Evolutionary conservation across 1,140 invertebrate genomes (phyloP).

Genomic region (Penaeus chinensis): DNA sequence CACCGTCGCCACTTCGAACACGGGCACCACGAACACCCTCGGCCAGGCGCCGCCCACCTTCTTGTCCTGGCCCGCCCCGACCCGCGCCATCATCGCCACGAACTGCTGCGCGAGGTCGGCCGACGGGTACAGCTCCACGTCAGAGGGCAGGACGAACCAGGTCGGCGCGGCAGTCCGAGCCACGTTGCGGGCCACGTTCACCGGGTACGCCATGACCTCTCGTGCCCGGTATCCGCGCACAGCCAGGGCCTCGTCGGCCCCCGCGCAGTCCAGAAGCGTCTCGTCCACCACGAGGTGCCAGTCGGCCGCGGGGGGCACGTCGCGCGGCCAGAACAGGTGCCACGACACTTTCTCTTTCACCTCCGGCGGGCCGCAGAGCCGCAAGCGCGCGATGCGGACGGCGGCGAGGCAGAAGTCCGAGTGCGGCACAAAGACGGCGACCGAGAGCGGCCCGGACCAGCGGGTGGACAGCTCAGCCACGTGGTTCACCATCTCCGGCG

Average conservation of each 20-base stretch:
- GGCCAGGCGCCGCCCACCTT: slow-evolving; percentile 27
- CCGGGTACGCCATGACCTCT: slow-evolving; percentile 85
- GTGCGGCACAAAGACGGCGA: slow-evolving; percentile 79
- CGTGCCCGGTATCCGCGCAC: slow-evolving; percentile 79
- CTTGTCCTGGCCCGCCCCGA: slow-evolving; percentile 20
- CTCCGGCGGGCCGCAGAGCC: slow-evolving; percentile 70
- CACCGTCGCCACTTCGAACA: slow-evolving; percentile 78
- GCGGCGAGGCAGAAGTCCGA: slow-evolving; percentile 76
- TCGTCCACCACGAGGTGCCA: slow-evolving; percentile 53
- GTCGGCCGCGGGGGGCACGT: slow-evolving; percentile 65
- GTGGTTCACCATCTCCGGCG: slow-evolving; percentile 79
- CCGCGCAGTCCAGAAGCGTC: slow-evolving; percentile 65
- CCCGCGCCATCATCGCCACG: slow-evolving; percentile 56
- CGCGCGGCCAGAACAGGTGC: slow-evolving; percentile 76
- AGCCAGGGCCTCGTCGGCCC: slow-evolving; percentile 75
- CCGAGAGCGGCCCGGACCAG: slow-evolving; percentile 81
- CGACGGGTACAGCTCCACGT: slow-evolving; percentile 86
- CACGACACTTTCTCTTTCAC: slow-evolving; percentile 80
- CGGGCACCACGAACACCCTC: slow-evolving; percentile 67
- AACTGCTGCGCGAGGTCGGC: slow-evolving; percentile 58
- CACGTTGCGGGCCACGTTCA: slow-evolving; percentile 88
- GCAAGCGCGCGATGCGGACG: slow-evolving; percentile 72
- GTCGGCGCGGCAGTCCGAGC: slow-evolving; percentile 84
- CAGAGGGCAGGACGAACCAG: slow-evolving; percentile 85
- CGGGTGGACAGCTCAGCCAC: slow-evolving; percentile 76